These are phyloP conservation scores for Andrena bucephala DNA, from an alignment of 2,888 invertebrate genomes.

Conservation along the genomic window DNA sequence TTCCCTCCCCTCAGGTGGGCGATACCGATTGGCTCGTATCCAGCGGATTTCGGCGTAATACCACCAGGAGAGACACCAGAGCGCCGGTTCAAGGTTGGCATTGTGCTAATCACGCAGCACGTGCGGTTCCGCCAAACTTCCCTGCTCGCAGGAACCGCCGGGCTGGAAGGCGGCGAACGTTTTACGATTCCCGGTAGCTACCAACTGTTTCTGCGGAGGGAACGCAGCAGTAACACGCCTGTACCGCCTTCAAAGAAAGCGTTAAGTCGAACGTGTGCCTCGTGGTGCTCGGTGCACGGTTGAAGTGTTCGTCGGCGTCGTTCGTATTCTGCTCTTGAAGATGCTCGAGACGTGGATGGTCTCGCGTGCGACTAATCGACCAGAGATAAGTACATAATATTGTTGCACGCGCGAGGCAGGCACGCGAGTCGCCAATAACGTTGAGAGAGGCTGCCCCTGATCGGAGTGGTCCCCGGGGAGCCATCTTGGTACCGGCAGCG, in stretches of 20 bases:
- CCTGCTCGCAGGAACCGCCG: neutral
- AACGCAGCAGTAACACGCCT: neutral
- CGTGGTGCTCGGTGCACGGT: too few relatives aligned
- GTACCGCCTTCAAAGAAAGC: neutral
- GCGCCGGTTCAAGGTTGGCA: constrained; percentile 64
- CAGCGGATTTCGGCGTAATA: constrained; percentile 59
- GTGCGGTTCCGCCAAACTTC: constrained; percentile 37
- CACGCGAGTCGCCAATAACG: constrained; percentile 46
- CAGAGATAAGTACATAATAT: constrained; percentile 19
- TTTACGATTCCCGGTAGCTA: constrained; percentile 3
- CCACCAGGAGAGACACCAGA: constrained; percentile 32
- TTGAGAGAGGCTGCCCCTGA: constrained; percentile 5
- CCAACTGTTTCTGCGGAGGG: neutral
- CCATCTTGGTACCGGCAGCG: constrained; percentile 12
- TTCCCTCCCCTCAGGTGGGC: constrained; percentile 24
- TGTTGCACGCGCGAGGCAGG: constrained; percentile 31
- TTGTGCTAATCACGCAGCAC: constrained; percentile 36
- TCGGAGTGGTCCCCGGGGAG: constrained; percentile 42
- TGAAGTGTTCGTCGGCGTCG: too few relatives aligned
- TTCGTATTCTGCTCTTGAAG: neutral
- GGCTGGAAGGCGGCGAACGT: constrained; percentile 2
- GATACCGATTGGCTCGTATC: constrained; percentile 64
- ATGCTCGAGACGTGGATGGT: neutral
- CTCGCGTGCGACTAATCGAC: constrained; percentile 24
- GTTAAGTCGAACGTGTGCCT: too few relatives aligned